These are phyloP conservation scores for Troides aeacus DNA, from an alignment of 2,888 invertebrate species.

Conservation along the genomic window DNA sequence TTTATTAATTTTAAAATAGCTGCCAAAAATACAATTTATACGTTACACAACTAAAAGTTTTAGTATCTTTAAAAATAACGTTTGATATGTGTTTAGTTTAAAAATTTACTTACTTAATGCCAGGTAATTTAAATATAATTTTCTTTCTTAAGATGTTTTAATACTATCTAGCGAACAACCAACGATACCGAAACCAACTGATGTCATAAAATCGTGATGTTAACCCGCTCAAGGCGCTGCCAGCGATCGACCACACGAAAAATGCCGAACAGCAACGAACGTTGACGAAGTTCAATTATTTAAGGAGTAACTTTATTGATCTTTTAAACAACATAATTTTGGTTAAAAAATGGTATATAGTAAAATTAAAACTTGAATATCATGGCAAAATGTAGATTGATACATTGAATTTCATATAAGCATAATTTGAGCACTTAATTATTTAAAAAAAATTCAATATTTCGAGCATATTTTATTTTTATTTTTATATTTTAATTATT, in stretches of 20 bases:
- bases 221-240: constrained; percentile 11
- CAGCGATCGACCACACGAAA: constrained; percentile 11
- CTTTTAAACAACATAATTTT: not conserved
- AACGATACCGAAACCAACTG: constrained; percentile 21
- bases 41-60: constrained; percentile 21
- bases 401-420: no score
- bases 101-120: constrained; percentile 19
- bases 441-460: no score
- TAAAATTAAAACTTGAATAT: no score
- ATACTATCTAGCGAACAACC: constrained; percentile 7
- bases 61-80: not conserved
- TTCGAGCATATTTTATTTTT: no score
- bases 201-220: constrained; percentile 19
- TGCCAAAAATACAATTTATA: constrained; percentile 5
- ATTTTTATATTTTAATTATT: no score
- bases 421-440: no score
- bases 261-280: constrained; percentile 7
- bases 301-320: constrained; percentile 2
- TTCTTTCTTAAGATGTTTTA: constrained; percentile 1
- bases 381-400: no score
- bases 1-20: constrained; percentile 2
- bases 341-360: no score
- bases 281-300: constrained; percentile 7
- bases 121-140: constrained; percentile 16
- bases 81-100: not conserved